Evolutionary conservation across 2,888 invertebrate species (phyloP).

Genomic region (Pandemis corylana): DNA sequence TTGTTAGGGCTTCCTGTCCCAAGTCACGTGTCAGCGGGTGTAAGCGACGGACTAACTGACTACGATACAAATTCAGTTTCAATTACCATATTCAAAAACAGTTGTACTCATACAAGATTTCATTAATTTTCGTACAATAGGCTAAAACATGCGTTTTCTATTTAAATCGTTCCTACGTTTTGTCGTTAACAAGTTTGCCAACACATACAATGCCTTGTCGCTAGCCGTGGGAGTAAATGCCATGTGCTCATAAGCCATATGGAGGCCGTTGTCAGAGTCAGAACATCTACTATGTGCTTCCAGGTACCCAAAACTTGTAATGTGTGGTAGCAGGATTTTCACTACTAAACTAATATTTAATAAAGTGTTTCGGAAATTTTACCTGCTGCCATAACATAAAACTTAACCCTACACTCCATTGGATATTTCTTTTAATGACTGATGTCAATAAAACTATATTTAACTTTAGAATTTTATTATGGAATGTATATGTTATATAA

Average conservation of each 20-base stretch:
- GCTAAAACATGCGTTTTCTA: conserved; percentile 4
- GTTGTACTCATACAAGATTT: neutral
- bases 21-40: conserved; percentile 41
- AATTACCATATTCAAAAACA: neutral
- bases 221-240: conserved; percentile 21
- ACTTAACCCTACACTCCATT: conserved; percentile 58
- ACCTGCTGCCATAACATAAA: conserved; percentile 60
- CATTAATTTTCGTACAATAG: conserved; percentile 1
- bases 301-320: conserved; percentile 75
- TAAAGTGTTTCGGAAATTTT: conserved; percentile 41
- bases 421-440: conserved; percentile 64
- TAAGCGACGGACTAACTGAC: conserved; percentile 17
- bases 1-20: conserved; percentile 66
- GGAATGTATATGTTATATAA: neutral
- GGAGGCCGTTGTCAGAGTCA: conserved; percentile 66
- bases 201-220: conserved; percentile 55
- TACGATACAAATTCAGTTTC: neutral
- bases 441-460: conserved; percentile 34
- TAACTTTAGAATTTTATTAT: conserved; percentile 17
- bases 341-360: conserved; percentile 14
- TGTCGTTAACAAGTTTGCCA: conserved; percentile 48
- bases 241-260: conserved; percentile 26
- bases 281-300: conserved; percentile 78
- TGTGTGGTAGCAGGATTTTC: conserved; percentile 67
- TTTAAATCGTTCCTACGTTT: conserved; percentile 10